A percentile compares a stretch with the other conserved stretches of the same genome.
Evolutionary conservation across 2,888 invertebrate genomes (phyloP).

Genomic region (Ectemnius lituratus): DNA sequence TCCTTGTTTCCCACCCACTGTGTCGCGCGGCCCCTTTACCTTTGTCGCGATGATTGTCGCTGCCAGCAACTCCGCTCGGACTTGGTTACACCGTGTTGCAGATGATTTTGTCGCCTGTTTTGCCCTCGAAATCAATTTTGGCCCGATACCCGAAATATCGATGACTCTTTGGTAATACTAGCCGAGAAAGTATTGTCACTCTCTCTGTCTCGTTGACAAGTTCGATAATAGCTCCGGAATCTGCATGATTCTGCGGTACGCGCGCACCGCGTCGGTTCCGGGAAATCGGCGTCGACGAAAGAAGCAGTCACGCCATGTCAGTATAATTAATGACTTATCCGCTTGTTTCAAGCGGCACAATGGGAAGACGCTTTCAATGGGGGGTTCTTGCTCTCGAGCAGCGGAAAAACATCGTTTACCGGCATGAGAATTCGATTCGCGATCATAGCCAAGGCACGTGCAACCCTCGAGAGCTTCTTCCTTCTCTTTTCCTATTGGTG

Average conservation of each 20-base stretch:
- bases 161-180: too few species aligned
- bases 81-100: too few species aligned
- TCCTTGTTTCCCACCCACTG: too few species aligned
- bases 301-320: constrained; percentile 50
- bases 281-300: constrained; percentile 49
- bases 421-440: constrained; percentile 39
- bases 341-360: constrained; percentile 53
- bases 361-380: constrained; percentile 29
- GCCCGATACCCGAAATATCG: too few species aligned
- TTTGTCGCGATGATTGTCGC: too few species aligned
- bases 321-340: constrained; percentile 57
- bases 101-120: too few species aligned
- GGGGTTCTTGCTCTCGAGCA: constrained; percentile 36
- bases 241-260: constrained; percentile 58
- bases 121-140: too few species aligned
- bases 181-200: too few species aligned
- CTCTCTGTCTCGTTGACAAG: background rate
- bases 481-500: too few species aligned
- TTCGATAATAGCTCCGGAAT: constrained; percentile 37
- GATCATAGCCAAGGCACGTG: background rate
- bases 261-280: constrained; percentile 39
- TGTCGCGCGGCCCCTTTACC: too few species aligned
- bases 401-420: constrained; percentile 59
- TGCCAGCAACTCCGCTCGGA: too few species aligned
- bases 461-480: background rate